Evolutionary conservation across 1,140 invertebrate species (phyloP).

Genomic region (Bombus turneri): DNA sequence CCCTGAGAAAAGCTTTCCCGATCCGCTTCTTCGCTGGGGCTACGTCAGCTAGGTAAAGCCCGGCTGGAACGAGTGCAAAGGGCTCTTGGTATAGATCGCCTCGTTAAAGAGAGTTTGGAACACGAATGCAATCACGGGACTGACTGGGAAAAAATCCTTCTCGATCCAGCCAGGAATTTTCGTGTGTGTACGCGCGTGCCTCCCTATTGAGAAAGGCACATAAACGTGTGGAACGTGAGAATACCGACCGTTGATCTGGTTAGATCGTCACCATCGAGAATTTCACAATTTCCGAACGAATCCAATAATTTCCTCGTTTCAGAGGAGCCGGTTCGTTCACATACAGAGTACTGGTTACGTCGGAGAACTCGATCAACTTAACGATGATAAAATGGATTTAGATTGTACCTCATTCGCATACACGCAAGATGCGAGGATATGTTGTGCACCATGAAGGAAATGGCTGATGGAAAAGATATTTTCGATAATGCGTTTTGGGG

Average conservation of each 20-base stretch:
- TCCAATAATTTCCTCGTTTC: constrained; percentile 59
- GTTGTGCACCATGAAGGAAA: background rate
- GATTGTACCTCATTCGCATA: constrained; percentile 21
- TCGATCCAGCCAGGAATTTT: constrained; percentile 3
- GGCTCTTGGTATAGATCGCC: background rate
- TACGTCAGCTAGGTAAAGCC: background rate
- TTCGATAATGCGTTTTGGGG: background rate
- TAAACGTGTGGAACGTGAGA: background rate
- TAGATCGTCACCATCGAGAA: constrained; percentile 49
- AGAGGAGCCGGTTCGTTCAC: constrained; percentile 11
- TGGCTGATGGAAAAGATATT: background rate
- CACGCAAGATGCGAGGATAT: background rate
- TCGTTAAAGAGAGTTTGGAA: constrained; percentile 9
- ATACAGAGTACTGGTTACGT: background rate
- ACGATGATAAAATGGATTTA: constrained; percentile 47
- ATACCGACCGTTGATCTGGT: constrained; percentile 21
- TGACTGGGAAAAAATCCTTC: background rate
- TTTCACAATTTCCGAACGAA: constrained; percentile 63
- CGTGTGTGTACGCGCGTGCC: background rate
- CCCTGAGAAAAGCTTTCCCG: background rate
- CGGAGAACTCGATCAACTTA: constrained; percentile 12
- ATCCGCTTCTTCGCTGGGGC: background rate
- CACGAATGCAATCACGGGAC: background rate
- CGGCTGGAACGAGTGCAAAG: background rate
- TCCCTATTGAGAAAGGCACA: background rate